Conservation (phyloP, 2,113 vertebrate species). For the Panurus biarmicus region DNA sequence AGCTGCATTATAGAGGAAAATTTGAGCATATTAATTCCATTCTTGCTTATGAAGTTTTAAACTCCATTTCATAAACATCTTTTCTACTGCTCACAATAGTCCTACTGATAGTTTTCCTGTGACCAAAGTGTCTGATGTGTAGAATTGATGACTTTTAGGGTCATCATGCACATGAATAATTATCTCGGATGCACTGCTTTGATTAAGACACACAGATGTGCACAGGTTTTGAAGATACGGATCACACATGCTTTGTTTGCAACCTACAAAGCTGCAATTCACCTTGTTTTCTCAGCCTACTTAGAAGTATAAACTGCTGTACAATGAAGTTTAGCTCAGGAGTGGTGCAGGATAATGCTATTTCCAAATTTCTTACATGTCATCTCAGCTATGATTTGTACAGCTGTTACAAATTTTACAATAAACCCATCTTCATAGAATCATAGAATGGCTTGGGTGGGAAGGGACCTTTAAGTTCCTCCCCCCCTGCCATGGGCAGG, state of each 20-base stretch:
- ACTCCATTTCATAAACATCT: not conserved
- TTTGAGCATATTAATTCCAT: not conserved
- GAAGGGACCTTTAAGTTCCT: not conserved
- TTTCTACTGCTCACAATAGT: not conserved
- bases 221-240: not conserved
- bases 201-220: not conserved
- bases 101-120: not conserved
- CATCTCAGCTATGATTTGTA: not conserved
- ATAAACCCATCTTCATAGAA: not conserved
- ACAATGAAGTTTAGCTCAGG: not conserved
- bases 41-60: conserved; percentile 12
- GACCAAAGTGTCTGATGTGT: not conserved
- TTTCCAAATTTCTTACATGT: not conserved
- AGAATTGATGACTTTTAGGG: not conserved
- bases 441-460: not conserved
- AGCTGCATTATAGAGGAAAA: not conserved
- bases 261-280: not conserved
- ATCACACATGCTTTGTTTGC: not conserved
- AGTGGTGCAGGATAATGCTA: not conserved
- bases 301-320: not conserved
- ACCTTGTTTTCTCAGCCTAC: not conserved
- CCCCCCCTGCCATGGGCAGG: not conserved
- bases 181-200: not conserved
- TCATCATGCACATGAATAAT: not conserved
- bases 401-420: not conserved